phyloP scores from a whole-genome alignment of 2,113 vertebrate species.

The Oriolus oriolus region DNA sequence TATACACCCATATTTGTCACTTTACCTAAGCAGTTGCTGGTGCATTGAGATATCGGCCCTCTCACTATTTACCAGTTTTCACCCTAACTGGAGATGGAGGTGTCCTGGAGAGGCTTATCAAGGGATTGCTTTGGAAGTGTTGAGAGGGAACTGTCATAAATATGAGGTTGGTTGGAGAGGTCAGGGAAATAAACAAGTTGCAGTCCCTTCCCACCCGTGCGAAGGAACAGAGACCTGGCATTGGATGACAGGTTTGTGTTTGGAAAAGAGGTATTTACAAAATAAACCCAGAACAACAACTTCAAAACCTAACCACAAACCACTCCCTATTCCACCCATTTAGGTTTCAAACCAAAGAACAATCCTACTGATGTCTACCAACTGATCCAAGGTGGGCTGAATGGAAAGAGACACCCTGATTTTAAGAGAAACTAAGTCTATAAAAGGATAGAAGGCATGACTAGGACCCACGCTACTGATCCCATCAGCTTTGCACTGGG shows the following conservation, averaged over 20 bases:
- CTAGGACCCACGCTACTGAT: neutral
- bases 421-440: neutral
- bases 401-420: neutral
- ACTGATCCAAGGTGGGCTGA: neutral
- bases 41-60: neutral
- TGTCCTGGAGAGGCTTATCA: neutral
- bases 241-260: neutral
- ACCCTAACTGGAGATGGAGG: neutral
- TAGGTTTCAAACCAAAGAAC: neutral
- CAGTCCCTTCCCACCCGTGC: neutral
- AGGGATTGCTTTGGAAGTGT: neutral
- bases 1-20: neutral
- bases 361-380: neutral
- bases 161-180: neutral
- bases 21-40: neutral
- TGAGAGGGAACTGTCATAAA: neutral
- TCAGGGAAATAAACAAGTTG: neutral
- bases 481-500: neutral
- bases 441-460: neutral
- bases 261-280: neutral
- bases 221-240: neutral
- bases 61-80: neutral
- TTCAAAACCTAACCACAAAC: neutral
- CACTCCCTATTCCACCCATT: neutral
- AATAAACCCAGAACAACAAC: neutral